Evolutionary conservation across 2,888 invertebrate genomes (phyloP).

Genomic region (Polydesmus complanatus): DNA sequence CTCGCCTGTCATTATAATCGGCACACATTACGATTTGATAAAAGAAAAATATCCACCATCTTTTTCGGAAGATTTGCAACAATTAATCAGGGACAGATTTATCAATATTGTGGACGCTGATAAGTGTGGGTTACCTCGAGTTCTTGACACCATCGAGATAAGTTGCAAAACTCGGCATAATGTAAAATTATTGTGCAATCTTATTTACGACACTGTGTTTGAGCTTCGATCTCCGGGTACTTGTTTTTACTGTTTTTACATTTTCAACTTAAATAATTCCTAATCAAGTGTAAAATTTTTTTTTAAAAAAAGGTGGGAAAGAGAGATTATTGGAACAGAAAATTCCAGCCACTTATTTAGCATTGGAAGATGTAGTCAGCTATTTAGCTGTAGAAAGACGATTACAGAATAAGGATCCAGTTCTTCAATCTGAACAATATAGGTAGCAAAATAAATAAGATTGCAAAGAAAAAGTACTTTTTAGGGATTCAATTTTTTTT

Average conservation of each 20-base stretch:
- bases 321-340: slow-evolving; percentile 81
- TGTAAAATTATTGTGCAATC: slow-evolving; percentile 71
- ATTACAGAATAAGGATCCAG: slow-evolving; percentile 36
- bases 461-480: background rate
- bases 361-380: slow-evolving; percentile 81
- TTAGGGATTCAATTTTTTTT: background rate
- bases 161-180: slow-evolving; percentile 79
- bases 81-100: slow-evolving; percentile 68
- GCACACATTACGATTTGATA: slow-evolving; percentile 86
- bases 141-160: slow-evolving; percentile 84
- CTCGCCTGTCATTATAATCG: slow-evolving; percentile 88
- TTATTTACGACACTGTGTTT: slow-evolving; percentile 86
- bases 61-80: slow-evolving; percentile 64
- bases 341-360: slow-evolving; percentile 88
- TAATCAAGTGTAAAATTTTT: background rate
- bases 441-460: slow-evolving; percentile 24
- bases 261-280: background rate
- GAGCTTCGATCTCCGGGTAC: slow-evolving; percentile 74
- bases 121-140: slow-evolving; percentile 84
- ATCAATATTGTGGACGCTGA: slow-evolving; percentile 90
- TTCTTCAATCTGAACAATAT: slow-evolving; percentile 33
- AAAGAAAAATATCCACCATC: slow-evolving; percentile 44
- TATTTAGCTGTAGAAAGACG: slow-evolving; percentile 63
- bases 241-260: slow-evolving; percentile 13
- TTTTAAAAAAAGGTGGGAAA: slow-evolving; percentile 51